Evolutionary conservation across 2,113 vertebrate species (phyloP).

Genomic region (Glareola pratincola): DNA sequence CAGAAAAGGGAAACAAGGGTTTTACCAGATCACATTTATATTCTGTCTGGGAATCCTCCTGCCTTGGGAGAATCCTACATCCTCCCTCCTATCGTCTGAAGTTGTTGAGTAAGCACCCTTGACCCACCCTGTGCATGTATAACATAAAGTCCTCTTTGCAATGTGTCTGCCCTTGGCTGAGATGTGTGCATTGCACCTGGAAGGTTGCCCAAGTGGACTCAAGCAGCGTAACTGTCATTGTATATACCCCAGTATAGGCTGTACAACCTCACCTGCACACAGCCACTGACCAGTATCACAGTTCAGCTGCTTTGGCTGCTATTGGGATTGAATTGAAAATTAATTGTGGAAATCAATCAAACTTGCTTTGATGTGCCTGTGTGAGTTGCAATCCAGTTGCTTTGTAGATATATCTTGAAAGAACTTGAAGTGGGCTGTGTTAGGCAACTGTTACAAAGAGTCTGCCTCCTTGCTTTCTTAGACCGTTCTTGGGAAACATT

Average conservation of each 20-base stretch:
- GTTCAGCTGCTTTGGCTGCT: background rate
- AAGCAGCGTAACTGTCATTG: background rate
- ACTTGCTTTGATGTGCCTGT: background rate
- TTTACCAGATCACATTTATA: background rate
- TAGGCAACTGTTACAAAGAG: background rate
- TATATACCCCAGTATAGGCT: accelerated
- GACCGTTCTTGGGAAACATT: background rate
- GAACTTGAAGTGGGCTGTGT: background rate
- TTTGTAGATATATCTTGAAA: background rate
- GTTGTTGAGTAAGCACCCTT: background rate
- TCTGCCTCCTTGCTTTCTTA: background rate
- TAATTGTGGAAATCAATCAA: background rate
- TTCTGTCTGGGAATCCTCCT: background rate
- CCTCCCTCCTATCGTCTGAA: background rate
- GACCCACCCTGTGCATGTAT: background rate
- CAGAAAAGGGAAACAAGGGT: background rate
- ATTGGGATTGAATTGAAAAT: background rate
- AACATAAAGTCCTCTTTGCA: background rate
- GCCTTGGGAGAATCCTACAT: background rate
- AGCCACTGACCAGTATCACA: background rate
- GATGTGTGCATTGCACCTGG: background rate
- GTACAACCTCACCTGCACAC: background rate
- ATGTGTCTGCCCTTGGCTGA: background rate
- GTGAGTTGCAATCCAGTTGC: background rate
- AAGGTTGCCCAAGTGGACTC: background rate